These are phyloP conservation scores for Drosophila fulvimacula DNA, from an alignment of 2,888 invertebrate species.

Conservation along the genomic window DNA sequence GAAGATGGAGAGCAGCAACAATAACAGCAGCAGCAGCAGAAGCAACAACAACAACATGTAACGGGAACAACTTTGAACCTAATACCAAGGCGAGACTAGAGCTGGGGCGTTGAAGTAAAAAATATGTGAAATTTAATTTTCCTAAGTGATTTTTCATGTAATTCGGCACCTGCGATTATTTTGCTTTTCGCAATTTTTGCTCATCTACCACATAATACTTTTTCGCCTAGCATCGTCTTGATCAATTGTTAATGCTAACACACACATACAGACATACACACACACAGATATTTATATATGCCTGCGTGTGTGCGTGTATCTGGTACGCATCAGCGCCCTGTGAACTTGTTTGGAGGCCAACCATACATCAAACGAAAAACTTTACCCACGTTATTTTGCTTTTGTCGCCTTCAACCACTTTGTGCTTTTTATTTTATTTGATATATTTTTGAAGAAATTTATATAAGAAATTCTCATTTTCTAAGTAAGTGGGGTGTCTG, in stretches of 20 bases:
- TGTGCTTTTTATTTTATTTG: conserved; percentile 19
- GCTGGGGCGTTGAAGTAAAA: conserved; percentile 71
- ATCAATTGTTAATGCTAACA: conserved; percentile 76
- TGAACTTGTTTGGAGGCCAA: conserved; percentile 69
- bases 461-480: conserved; percentile 63
- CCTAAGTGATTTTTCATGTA: conserved; percentile 80
- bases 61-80: conserved; percentile 49
- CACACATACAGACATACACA: conserved; percentile 5
- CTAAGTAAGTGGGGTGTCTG: conserved; percentile 27
- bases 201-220: conserved; percentile 67
- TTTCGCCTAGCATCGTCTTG: conserved; percentile 60
- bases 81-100: conserved; percentile 47
- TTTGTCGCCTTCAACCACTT: conserved; percentile 39
- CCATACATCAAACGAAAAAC: conserved; percentile 70
- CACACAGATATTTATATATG: neutral
- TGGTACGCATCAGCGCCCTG: conserved; percentile 64
- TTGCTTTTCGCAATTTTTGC: conserved; percentile 37
- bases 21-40: conserved; percentile 17
- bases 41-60: conserved; percentile 26
- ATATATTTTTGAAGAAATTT: conserved; percentile 2
- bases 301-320: neutral
- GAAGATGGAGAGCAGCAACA: conserved; percentile 18
- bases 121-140: conserved; percentile 81
- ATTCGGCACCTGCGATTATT: conserved; percentile 81
- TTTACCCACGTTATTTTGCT: conserved; percentile 52